These are phyloP conservation scores for Nettapus auritus DNA, from an alignment of 2,113 vertebrate genomes.

Conservation along the genomic window DNA sequence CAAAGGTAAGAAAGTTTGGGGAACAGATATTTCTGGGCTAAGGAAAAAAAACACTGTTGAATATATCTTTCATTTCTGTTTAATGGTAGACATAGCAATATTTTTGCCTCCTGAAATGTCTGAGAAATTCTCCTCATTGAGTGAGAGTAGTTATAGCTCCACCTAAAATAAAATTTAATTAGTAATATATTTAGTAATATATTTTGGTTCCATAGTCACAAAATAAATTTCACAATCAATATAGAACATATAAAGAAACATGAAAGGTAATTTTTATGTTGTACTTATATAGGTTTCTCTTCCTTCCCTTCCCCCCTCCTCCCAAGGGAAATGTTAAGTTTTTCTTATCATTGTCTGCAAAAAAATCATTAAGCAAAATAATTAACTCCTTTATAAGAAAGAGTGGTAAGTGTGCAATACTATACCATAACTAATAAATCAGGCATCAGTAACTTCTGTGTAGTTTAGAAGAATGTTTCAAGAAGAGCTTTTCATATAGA, in stretches of 20 bases:
- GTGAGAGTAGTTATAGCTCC: neutral
- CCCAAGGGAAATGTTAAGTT: neutral
- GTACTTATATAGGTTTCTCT: neutral
- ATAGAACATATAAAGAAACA: neutral
- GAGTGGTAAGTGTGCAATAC: neutral
- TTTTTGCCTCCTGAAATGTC: neutral
- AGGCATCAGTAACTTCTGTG: neutral
- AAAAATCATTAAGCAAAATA: neutral
- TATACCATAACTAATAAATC: neutral
- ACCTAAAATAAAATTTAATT: neutral
- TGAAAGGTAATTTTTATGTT: neutral
- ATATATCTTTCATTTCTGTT: neutral
- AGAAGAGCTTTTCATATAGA: neutral
- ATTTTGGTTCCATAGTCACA: neutral
- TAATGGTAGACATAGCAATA: neutral
- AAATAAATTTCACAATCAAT: neutral
- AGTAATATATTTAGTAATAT: neutral
- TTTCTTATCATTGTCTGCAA: neutral
- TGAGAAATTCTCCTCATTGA: neutral
- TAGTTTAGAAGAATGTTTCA: neutral
- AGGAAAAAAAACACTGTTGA: neutral
- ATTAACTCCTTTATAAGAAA: neutral
- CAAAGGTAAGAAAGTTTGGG: neutral
- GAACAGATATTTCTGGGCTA: neutral
- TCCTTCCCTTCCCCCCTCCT: neutral